phyloP scores from a whole-genome alignment of 1,140 invertebrate species.

The Idris sp. region DNA sequence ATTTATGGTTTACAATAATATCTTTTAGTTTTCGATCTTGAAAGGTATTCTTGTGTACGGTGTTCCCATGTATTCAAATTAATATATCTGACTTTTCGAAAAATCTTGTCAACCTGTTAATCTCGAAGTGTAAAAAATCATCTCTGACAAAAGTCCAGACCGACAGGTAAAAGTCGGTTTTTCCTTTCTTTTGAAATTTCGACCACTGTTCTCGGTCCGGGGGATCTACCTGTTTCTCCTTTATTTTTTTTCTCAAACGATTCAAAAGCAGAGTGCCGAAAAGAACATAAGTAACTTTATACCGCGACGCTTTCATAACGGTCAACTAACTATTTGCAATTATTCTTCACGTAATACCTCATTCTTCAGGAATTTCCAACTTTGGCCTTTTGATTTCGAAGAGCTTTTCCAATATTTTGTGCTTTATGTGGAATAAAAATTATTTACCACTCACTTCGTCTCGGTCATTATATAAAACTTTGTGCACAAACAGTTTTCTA shows the following conservation, averaged over 20 bases:
- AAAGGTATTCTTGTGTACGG: slow-evolving; percentile 48
- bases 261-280: slow-evolving; percentile 50
- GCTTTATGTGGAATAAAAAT: slow-evolving; percentile 17
- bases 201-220: slow-evolving; percentile 19
- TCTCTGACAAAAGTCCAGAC: slow-evolving; percentile 42
- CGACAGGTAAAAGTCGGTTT: slow-evolving; percentile 57
- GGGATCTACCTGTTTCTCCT: slow-evolving; percentile 52
- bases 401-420: slow-evolving; percentile 29
- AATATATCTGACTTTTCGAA: slow-evolving; percentile 48
- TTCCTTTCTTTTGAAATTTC: slow-evolving; percentile 52
- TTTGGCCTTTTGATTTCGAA: slow-evolving; percentile 26
- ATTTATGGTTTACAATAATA: slow-evolving; percentile 54
- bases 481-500: too few relatives aligned
- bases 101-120: slow-evolving; percentile 29
- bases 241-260: too few relatives aligned
- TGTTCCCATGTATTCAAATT: slow-evolving; percentile 58
- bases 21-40: slow-evolving; percentile 37
- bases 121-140: slow-evolving; percentile 48
- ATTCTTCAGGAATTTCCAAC: slow-evolving; percentile 49
- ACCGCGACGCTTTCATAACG: slow-evolving; percentile 41
- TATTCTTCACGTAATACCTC: slow-evolving; percentile 42
- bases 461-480: too few relatives aligned
- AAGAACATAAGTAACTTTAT: slow-evolving; percentile 51
- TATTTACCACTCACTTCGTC: not conserved
- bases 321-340: slow-evolving; percentile 53